phyloP scores from a whole-genome alignment of 2,888 invertebrate species.

The Noctua fimbriata region DNA sequence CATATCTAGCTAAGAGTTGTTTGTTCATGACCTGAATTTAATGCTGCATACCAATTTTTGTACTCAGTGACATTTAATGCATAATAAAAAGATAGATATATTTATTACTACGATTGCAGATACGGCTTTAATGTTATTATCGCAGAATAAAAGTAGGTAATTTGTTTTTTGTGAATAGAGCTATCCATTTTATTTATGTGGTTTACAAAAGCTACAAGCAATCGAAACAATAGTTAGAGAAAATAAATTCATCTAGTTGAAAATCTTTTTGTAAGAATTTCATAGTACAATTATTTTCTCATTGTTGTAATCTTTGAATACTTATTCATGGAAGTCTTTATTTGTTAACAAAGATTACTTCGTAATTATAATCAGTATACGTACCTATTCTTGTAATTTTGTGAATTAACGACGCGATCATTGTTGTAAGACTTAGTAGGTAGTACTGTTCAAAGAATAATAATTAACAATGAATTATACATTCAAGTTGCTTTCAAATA shows the following conservation, averaged over 20 bases:
- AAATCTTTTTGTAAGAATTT: background rate
- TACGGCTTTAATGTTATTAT: slow-evolving; percentile 33
- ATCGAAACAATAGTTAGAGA: background rate
- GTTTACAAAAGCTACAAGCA: background rate
- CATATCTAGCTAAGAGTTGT: slow-evolving; percentile 81
- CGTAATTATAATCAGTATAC: slow-evolving; percentile 30
- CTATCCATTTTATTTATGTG: slow-evolving; percentile 22
- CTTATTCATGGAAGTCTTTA: slow-evolving; percentile 14
- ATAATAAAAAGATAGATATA: slow-evolving; percentile 73
- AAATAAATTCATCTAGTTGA: slow-evolving; percentile 4
- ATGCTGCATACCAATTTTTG: slow-evolving; percentile 80
- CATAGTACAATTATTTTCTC: background rate
- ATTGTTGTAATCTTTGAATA: background rate
- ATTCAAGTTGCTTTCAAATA: slow-evolving; percentile 31
- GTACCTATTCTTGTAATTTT: slow-evolving; percentile 43
- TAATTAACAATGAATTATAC: slow-evolving; percentile 41
- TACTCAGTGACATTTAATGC: slow-evolving; percentile 73
- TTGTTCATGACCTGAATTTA: slow-evolving; percentile 85
- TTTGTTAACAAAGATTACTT: slow-evolving; percentile 29
- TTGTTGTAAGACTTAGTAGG: slow-evolving; percentile 31
- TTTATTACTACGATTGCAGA: slow-evolving; percentile 32
- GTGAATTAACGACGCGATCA: slow-evolving; percentile 62
- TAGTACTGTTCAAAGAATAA: slow-evolving; percentile 21
- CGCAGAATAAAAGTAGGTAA: background rate
- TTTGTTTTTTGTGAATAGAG: slow-evolving; percentile 4